Percentiles rank a stretch among this genome's conserved stretches.
phyloP scores from a whole-genome alignment of 2,113 vertebrate genomes.

The Carettochelys insculpta region DNA sequence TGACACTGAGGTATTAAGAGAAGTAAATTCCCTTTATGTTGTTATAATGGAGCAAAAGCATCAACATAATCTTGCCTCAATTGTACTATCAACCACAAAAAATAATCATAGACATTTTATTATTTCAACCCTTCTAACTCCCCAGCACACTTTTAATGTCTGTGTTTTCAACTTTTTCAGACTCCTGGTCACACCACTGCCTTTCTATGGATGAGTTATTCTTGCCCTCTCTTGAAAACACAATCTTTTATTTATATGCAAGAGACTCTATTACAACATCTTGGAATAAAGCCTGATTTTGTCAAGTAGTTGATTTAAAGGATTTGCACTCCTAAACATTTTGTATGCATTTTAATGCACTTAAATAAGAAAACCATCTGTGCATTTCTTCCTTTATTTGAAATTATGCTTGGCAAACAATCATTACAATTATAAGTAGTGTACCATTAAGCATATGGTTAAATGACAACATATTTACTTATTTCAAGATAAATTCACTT shows the following conservation, averaged over 20 bases:
- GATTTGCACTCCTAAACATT: slow-evolving; percentile 67
- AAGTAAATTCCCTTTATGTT: slow-evolving; percentile 24
- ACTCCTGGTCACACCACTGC: slow-evolving; percentile 1
- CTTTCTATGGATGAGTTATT: slow-evolving; percentile 55
- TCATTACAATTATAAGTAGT: slow-evolving; percentile 47
- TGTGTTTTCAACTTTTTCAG: neutral
- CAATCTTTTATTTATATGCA: slow-evolving; percentile 53
- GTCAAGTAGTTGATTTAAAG: slow-evolving; percentile 58
- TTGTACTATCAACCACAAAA: slow-evolving; percentile 19
- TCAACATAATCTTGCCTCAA: slow-evolving; percentile 44
- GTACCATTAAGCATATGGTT: slow-evolving; percentile 27
- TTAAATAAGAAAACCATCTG: slow-evolving; percentile 66
- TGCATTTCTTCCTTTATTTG: slow-evolving; percentile 51
- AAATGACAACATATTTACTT: slow-evolving; percentile 32
- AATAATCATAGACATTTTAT: slow-evolving; percentile 37
- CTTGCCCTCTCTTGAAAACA: neutral
- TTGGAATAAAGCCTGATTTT: slow-evolving; percentile 59
- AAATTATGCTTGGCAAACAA: slow-evolving; percentile 33
- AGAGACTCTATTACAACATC: slow-evolving; percentile 32
- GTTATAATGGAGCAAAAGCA: slow-evolving; percentile 31
- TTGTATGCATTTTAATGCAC: slow-evolving; percentile 62
- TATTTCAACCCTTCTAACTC: neutral
- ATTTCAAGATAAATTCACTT: slow-evolving; percentile 30
- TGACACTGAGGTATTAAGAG: slow-evolving; percentile 20
- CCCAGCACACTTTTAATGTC: neutral